A percentile compares a stretch with the other conserved stretches of the same genome.
Conservation (phyloP, 2,888 invertebrate species). For the Arenicola marina region DNA sequence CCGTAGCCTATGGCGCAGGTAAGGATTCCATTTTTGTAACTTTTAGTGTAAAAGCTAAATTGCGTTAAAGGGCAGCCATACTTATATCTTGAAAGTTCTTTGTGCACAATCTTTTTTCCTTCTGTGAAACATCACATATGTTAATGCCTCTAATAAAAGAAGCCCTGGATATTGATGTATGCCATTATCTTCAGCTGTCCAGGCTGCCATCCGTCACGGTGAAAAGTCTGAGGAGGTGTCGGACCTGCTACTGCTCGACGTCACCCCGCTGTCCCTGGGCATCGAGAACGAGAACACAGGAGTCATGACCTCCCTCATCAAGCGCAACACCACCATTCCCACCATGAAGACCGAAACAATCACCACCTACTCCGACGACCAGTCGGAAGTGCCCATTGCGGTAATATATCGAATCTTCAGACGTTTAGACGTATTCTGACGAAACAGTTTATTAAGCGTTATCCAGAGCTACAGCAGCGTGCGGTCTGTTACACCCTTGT, state of each 20-base stretch:
- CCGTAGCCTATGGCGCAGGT: constrained; percentile 33
- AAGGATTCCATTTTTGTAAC: constrained; percentile 32
- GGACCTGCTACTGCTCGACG: constrained; percentile 82
- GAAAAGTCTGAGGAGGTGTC: constrained; percentile 71
- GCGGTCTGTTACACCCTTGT: no score
- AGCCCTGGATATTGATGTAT: no score
- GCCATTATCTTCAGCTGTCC: constrained; percentile 47
- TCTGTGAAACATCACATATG: no score
- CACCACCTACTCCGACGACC: constrained; percentile 90
- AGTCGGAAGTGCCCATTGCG: constrained; percentile 60
- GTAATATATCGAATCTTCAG: no score
- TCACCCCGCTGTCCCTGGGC: constrained; percentile 63
- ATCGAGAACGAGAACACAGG: constrained; percentile 42
- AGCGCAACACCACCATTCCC: constrained; percentile 57
- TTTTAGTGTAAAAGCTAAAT: no score
- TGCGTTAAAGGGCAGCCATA: no score
- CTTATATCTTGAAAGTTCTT: no score
- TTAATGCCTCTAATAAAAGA: no score
- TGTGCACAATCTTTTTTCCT: no score
- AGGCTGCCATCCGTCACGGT: constrained; percentile 73
- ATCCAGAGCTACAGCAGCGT: no score
- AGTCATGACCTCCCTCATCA: constrained; percentile 37
- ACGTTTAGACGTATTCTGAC: no score
- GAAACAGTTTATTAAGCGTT: no score
- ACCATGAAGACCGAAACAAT: constrained; percentile 65